These are phyloP conservation scores for Synanthedon vespiformis DNA, from an alignment of 2,888 invertebrate genomes.

Conservation along the genomic window DNA sequence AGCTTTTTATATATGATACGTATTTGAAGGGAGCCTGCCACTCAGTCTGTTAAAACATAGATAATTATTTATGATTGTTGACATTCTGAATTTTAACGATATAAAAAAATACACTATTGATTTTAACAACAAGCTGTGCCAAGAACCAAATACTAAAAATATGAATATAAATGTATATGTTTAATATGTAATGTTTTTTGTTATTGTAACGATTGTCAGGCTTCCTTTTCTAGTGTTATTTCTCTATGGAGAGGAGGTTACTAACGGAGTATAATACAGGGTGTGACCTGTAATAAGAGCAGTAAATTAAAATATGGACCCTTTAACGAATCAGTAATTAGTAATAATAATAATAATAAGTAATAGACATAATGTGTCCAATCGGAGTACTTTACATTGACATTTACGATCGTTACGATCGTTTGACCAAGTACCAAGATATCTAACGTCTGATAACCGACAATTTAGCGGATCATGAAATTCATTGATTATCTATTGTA, in stretches of 20 bases:
- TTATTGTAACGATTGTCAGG: conserved; percentile 33
- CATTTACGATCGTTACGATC: too few species aligned
- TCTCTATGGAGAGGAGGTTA: too few species aligned
- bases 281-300: too few species aligned
- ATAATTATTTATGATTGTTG: background rate
- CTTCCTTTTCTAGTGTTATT: conserved; percentile 28
- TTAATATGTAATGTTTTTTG: conserved; percentile 5
- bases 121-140: conserved; percentile 44
- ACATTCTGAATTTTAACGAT: background rate
- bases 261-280: background rate
- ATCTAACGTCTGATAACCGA: too few species aligned
- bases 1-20: conserved; percentile 37
- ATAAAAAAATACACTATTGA: conserved; percentile 13
- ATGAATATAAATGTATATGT: background rate
- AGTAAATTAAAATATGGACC: too few species aligned
- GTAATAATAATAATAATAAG: too few species aligned
- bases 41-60: conserved; percentile 11
- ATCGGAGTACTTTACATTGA: too few species aligned
- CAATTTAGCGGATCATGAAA: too few species aligned
- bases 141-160: conserved; percentile 51
- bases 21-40: conserved; percentile 40
- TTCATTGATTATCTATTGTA: too few species aligned
- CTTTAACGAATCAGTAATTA: too few species aligned
- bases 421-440: too few species aligned
- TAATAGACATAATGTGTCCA: too few species aligned